Base-by-base conservation (phyloP, 2,797 vertebrate species). In the Cynopterus sphinx region DNA sequence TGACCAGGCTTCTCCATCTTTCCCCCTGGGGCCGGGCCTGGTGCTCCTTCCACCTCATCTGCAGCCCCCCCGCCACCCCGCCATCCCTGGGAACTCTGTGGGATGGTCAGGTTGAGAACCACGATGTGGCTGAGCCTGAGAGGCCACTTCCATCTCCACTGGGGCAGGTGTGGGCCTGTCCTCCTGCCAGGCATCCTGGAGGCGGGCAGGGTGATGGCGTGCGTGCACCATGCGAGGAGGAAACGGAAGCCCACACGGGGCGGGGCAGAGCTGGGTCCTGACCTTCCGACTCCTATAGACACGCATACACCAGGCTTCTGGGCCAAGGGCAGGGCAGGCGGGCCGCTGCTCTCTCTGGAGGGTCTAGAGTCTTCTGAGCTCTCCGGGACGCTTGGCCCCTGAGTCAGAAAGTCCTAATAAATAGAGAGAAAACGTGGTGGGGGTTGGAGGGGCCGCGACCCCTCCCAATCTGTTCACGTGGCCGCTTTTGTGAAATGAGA, bases 401-500 rank as follows among this genome's bases (percentile, higher is more conserved):
- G 1, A 49, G 73, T 55, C 84, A 31, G 70, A 70, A 41, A 57
- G 16, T 41, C 46, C n/a, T 15, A 0, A 17, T 7, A 22, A 0
- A 17, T 7, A 22, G 81, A 8, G 39, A 88, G 70, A 28, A 43
- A 10, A 8, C 36, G 11, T 0, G 1, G 2, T 1, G 33, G 65
- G n/a, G 19, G 9, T 12, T 21, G 10, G 17, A 49, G n/a, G 3
- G 13, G 24, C 83, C 11, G 0, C 0, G 0, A 1, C 15, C 31
- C 59, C 24, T 2, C 8, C 33, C 3, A 0, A 12, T 0, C 2
- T 0, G 31, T 15, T 19, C 49, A 1, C 4, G 5, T 0, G 31
- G 46, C 1, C 3, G 39, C 55, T 28, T 26, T 10, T 3, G 9
- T 1, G 59, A 43, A 28, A 6, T 43, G 19, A 15, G 36, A 4